phyloP scores from a whole-genome alignment of 2,113 vertebrate genomes.

The Rousettus leschenaultii region DNA sequence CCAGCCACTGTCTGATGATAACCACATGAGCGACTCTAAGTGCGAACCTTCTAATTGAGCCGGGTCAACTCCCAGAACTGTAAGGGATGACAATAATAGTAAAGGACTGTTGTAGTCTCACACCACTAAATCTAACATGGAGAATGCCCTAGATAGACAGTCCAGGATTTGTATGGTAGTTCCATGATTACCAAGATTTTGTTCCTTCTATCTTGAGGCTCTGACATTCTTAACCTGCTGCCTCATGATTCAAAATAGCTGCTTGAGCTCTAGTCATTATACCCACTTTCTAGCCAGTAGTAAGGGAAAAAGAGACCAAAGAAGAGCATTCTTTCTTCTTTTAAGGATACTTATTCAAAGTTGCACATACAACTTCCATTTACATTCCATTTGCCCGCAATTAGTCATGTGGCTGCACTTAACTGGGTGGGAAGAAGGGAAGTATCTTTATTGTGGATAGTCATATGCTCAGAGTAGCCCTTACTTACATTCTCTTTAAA shows the following conservation, averaged over 20 bases:
- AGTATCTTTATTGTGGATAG: neutral
- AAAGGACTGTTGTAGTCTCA: neutral
- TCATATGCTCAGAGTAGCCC: neutral
- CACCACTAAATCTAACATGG: neutral
- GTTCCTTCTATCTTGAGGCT: neutral
- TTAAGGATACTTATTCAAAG: neutral
- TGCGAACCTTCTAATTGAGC: neutral
- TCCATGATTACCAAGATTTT: neutral
- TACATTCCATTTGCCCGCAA: neutral
- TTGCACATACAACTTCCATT: neutral
- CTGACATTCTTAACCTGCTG: neutral
- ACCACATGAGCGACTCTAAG: neutral
- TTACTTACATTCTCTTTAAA: neutral
- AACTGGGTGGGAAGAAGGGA: neutral
- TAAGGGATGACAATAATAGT: neutral
- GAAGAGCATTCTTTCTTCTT: neutral
- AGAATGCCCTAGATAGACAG: neutral
- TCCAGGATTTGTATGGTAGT: neutral
- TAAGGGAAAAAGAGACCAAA: neutral
- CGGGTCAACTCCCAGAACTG: neutral
- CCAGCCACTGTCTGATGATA: neutral
- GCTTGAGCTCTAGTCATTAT: neutral
- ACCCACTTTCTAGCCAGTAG: neutral
- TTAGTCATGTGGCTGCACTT: neutral
- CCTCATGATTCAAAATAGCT: neutral